phyloP scores from a whole-genome alignment of 2,888 invertebrate species.

The Lepidocyrtinus sp. region DNA sequence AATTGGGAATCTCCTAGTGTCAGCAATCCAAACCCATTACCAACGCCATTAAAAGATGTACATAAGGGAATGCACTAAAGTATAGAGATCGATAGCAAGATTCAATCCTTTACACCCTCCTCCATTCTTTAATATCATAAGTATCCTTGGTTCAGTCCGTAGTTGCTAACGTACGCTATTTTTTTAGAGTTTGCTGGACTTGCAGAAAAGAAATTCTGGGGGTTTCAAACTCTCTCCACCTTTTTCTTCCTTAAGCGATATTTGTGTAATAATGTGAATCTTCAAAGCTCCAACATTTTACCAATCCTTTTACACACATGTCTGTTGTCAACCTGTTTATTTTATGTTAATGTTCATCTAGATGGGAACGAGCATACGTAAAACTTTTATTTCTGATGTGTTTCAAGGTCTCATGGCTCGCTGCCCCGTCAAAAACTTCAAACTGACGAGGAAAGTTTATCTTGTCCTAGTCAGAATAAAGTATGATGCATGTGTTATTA shows the following conservation, averaged over 20 bases:
- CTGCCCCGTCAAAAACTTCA: constrained; percentile 2
- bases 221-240: neutral
- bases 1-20: constrained; percentile 34
- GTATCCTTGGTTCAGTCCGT: no score
- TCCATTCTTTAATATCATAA: neutral
- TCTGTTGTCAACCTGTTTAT: constrained; percentile 8
- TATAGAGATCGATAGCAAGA: constrained; percentile 3
- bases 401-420: constrained; percentile 6
- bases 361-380: neutral
- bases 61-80: constrained; percentile 6
- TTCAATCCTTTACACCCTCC: constrained; percentile 13
- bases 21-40: constrained; percentile 33
- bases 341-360: constrained; percentile 3
- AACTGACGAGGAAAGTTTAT: constrained; percentile 10
- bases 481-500: constrained; percentile 1
- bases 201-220: neutral
- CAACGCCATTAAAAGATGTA: constrained; percentile 29
- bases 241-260: neutral
- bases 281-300: no score
- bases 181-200: neutral
- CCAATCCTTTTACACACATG: neutral
- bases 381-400: neutral
- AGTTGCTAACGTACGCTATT: neutral
- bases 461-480: constrained; percentile 2
- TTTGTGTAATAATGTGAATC: no score